Base-by-base conservation (phyloP, 2,888 invertebrate genomes). In the Drosophila affinis region DNA sequence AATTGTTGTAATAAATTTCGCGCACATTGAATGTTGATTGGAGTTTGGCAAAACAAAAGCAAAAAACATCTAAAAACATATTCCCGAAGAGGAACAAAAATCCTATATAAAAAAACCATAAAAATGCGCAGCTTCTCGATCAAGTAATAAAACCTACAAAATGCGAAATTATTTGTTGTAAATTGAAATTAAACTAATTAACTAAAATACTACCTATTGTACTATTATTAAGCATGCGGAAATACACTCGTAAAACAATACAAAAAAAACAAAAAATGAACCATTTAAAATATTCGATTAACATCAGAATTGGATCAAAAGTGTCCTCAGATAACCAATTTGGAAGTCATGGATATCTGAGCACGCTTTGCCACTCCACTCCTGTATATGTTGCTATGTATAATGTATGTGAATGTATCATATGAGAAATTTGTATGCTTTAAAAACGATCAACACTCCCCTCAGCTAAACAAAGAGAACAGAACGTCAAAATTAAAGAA, bases 91-190 rank as follows among this genome's bases (percentile, higher is more conserved):
- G 7, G n/a, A n/a, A 39, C 6, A 14, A 39, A 39, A 39, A 29
- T 24, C 34, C 34, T 14, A 2, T 3, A 10, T 34, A 34, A 27
- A 55, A 64, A 62, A 59, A 9, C 54, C 58, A 54, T 62, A 29
- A 57, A 47, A 49, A 53, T 62, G 81, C 70, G 75, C 81, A 75
- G 60, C 51, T 47, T 55, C 44, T 51, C 39, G 69, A 70, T 32
- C 58, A 54, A 54, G 27, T 32, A 47, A 46, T 45, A 75, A 34
- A 53, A 59, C 57, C 55, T 53, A 57, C 32, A 72, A 73, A 67
- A 70, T 27, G 76, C 72, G 70, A 73, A 84, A 79, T 70, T 77
- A 77, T 84, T 83, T 87, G 81, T 77, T 88, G 79, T 86, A 85
- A 83, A 86, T 78, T 75, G 61, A 79, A 80, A 73, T 65, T 63